A percentile compares a stretch with the other conserved stretches of the same genome.
These are phyloP conservation scores for Gymnogyps californianus DNA, from an alignment of 2,113 vertebrate species.

Conservation along the genomic window DNA sequence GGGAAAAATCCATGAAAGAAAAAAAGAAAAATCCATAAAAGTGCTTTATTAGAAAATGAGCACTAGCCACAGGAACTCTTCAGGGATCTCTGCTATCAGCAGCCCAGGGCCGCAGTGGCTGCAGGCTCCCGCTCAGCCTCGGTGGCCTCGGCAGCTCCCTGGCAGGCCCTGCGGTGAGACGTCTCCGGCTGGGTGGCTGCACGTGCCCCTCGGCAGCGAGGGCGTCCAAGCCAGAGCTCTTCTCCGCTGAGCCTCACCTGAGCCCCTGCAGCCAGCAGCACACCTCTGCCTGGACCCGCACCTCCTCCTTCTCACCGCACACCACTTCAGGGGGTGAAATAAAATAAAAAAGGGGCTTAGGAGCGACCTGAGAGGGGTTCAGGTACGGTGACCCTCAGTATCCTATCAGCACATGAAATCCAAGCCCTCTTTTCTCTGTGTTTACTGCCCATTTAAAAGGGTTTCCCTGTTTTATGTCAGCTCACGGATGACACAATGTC, in stretches of 20 bases:
- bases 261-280: not conserved
- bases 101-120: not conserved
- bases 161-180: not conserved
- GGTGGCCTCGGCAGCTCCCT: not conserved
- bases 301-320: not conserved
- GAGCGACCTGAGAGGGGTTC: not conserved
- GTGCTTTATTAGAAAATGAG: not conserved
- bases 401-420: not conserved
- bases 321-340: not conserved
- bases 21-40: not conserved
- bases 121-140: not conserved
- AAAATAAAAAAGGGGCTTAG: not conserved
- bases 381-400: not conserved
- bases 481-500: slow-evolving; percentile 13
- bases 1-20: not conserved
- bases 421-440: not conserved
- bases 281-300: not conserved
- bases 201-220: fast-evolving
- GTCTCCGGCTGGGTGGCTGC: not conserved
- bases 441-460: not conserved
- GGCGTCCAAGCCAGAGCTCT: not conserved
- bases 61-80: not conserved
- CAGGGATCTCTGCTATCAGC: not conserved
- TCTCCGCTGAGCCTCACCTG: fast-evolving
- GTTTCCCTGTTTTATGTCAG: slow-evolving; percentile 24